Percentiles rank a stretch among this genome's conserved stretches.
Evolutionary conservation across 2,888 invertebrate species (phyloP).

Genomic region (Geophilus truncorum): DNA sequence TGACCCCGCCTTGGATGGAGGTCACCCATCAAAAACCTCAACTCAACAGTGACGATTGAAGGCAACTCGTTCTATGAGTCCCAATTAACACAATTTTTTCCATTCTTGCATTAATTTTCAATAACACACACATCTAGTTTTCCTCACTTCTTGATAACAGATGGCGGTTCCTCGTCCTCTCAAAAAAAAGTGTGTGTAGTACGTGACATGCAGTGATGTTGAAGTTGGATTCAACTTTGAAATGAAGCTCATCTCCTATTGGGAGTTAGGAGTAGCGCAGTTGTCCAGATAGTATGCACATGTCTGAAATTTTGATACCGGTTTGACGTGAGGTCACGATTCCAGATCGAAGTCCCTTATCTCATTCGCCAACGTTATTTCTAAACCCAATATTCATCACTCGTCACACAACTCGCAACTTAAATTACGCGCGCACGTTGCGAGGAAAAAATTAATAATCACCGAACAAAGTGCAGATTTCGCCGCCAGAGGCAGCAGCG

Average conservation of each 20-base stretch:
- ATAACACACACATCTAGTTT: too few species aligned
- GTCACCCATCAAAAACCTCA: conserved; percentile 4
- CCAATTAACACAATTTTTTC: background rate
- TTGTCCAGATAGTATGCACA: background rate
- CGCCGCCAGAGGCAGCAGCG: background rate
- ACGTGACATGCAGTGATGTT: background rate
- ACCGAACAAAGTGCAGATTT: background rate
- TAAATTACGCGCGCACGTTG: background rate
- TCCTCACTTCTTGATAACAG: background rate
- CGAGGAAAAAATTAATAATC: background rate
- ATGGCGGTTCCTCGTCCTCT: too few species aligned
- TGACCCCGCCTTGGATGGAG: background rate
- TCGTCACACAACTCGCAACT: too few species aligned
- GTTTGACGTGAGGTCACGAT: background rate
- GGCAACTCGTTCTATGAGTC: background rate
- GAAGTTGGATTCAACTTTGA: background rate
- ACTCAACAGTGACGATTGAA: background rate
- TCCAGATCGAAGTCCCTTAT: background rate
- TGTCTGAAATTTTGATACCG: background rate
- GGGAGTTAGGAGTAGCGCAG: background rate
- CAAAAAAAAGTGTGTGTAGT: background rate
- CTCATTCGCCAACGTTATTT: too few species aligned
- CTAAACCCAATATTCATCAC: too few species aligned
- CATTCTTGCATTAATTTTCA: background rate
- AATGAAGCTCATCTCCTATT: background rate